Evolutionary conservation across 2,888 invertebrate genomes (phyloP).

Genomic region (Heliconius ethilla): DNA sequence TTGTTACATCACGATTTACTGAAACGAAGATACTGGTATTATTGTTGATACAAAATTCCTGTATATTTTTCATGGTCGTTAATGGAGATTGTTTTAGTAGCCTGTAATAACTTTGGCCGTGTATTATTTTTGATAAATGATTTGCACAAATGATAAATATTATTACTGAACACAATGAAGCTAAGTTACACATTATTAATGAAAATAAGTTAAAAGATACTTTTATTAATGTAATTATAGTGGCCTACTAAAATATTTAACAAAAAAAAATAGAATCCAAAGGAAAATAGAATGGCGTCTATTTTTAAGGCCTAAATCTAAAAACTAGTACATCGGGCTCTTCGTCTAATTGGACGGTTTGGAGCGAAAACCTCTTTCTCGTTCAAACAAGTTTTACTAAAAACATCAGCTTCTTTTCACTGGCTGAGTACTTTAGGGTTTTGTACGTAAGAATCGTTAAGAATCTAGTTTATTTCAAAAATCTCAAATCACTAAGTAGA

Average conservation of each 20-base stretch:
- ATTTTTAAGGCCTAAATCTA: slow-evolving; percentile 24
- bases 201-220: not conserved
- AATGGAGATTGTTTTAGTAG: not conserved
- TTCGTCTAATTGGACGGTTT: slow-evolving; percentile 50
- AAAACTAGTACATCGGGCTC: slow-evolving; percentile 37
- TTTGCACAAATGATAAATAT: not conserved
- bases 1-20: not conserved
- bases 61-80: not conserved
- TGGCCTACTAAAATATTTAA: slow-evolving; percentile 1
- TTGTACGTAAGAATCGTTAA: slow-evolving; percentile 8
- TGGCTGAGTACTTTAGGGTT: slow-evolving; percentile 23
- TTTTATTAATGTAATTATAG: not conserved
- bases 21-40: not conserved
- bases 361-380: slow-evolving; percentile 37
- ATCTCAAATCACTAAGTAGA: not conserved
- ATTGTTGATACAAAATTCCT: slow-evolving; percentile 18
- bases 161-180: not conserved
- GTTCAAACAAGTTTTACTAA: slow-evolving; percentile 39
- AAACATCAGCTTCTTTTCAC: slow-evolving; percentile 37
- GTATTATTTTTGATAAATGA: not conserved
- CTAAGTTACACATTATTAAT: not conserved
- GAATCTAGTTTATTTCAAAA: slow-evolving; percentile 5
- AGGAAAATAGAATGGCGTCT: slow-evolving; percentile 27
- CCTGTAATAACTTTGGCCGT: not conserved
- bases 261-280: not conserved